Evolutionary conservation across 2,888 invertebrate genomes (phyloP).

Genomic region (Tetropium fuscum): DNA sequence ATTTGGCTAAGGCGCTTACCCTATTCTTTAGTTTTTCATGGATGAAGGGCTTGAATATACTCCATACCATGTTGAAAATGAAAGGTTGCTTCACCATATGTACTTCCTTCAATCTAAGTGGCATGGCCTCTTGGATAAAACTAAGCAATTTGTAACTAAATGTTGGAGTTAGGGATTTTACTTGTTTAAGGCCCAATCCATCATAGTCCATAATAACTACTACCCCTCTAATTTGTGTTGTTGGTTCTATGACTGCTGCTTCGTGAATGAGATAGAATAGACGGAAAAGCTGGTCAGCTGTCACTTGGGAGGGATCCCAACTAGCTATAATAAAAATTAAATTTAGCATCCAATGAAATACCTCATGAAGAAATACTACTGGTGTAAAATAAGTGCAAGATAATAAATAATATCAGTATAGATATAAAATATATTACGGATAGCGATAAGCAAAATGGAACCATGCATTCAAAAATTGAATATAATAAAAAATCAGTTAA

Average conservation of each 20-base stretch:
- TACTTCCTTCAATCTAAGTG: conserved; percentile 84
- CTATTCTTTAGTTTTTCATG: conserved; percentile 81
- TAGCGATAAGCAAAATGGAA: too few species aligned
- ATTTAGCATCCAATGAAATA: too few species aligned
- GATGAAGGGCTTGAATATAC: conserved; percentile 86
- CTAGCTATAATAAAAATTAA: conserved; percentile 64
- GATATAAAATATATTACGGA: too few species aligned
- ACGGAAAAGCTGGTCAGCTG: conserved; percentile 81
- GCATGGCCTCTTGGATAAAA: conserved; percentile 91
- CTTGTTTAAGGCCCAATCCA: conserved; percentile 81
- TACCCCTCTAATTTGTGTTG: conserved; percentile 83
- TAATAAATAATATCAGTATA: too few species aligned
- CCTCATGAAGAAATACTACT: too few species aligned
- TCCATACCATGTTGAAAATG: conserved; percentile 87
- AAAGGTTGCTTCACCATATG: conserved; percentile 89
- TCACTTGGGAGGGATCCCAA: conserved; percentile 83
- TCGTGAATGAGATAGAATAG: conserved; percentile 85
- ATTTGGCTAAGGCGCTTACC: conserved; percentile 67
- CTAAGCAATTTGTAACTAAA: conserved; percentile 82
- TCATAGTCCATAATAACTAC: conserved; percentile 89
- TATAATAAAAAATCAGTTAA: too few species aligned
- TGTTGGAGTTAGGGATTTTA: conserved; percentile 73
- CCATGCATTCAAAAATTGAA: too few species aligned
- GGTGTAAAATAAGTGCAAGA: background rate
- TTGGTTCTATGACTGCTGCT: conserved; percentile 81